Evolutionary conservation across 92 coral and sea anemone species (phyloP), one percentile per base, ranked within the genome.

Genomic region (Diadumene lineata): DNA sequence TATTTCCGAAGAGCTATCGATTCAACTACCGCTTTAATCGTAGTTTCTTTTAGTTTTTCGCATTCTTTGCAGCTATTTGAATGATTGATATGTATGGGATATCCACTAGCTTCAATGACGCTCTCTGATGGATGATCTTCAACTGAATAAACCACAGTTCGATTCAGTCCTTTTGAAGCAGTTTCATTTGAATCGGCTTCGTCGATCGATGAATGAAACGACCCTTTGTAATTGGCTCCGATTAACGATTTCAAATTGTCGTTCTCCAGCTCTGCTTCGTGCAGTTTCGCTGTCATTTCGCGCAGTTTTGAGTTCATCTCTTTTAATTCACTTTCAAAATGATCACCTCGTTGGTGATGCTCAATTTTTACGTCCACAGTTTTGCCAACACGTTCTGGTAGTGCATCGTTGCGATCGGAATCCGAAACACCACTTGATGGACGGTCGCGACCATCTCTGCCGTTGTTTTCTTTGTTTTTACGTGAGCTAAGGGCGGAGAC

Each of bases 21-120:
- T 68, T 94, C 98, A 29, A 92, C 98, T 0, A 94, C 81, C 28
- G 97, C 96, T 50, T 90, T 92, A 43, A 91, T 88, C 19, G 92
- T 79, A 17, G 96, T 85, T 57, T 91, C 82, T 53, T 83, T 86
- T 16, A 94, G 66, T 50, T 88, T 81, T 10, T 92, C 98, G 48
- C 98, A 94, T 62, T 94, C 97, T 53, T 92, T 94, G 25, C 98
- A 94, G 11, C 92, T 76, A 43, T 83, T 68, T 1, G 86, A 56
- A 46, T 79, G 90, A 66, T 89, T 90, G 31, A 87, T 86, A 34
- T 81, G 84, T 8, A 91, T 79, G 2, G 88, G 85, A 48, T 79
- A 85, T 1, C 83, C 89, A 26, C 79, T 91, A 1, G 97, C 97
- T 60, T 88, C 93, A 30, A 91, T 88, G 0, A 92, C 88, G 24